A percentile compares a stretch with the other conserved stretches of the same genome.
Evolutionary conservation across 2,797 vertebrate species (phyloP).

Genomic region (Coendou prehensilis): DNA sequence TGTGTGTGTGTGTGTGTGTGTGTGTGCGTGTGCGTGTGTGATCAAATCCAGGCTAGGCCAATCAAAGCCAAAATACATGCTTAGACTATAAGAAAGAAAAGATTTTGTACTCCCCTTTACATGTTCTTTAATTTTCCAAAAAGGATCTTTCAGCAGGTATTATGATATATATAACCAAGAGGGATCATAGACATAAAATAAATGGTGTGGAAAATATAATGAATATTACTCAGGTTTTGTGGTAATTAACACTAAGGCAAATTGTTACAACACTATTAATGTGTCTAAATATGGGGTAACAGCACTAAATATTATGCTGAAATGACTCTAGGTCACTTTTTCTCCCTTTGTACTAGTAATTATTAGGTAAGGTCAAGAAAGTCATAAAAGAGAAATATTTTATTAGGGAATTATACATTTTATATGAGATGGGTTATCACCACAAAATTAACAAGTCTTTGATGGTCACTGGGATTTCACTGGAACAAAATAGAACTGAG

Average conservation of each 20-base stretch:
- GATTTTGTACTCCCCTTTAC: neutral
- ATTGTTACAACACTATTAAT: slow-evolving; percentile 57
- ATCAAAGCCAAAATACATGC: neutral
- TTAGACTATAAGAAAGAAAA: neutral
- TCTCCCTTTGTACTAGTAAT: slow-evolving; percentile 72
- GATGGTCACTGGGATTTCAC: slow-evolving; percentile 61
- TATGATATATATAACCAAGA: slow-evolving; percentile 18
- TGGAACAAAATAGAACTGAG: neutral
- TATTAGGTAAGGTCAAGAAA: slow-evolving; percentile 76
- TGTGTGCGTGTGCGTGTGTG: neutral
- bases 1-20: neutral
- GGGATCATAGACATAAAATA: slow-evolving; percentile 68
- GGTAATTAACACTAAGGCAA: slow-evolving; percentile 69
- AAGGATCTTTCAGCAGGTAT: slow-evolving; percentile 14
- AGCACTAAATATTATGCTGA: slow-evolving; percentile 49
- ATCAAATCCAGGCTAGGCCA: neutral
- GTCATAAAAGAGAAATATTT: slow-evolving; percentile 68
- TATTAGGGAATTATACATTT: slow-evolving; percentile 69
- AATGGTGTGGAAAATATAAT: slow-evolving; percentile 56
- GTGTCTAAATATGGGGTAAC: slow-evolving; percentile 44
- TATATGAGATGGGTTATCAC: slow-evolving; percentile 52
- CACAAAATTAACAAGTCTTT: slow-evolving; percentile 69
- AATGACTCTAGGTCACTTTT: slow-evolving; percentile 70
- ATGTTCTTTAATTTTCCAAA: slow-evolving; percentile 56
- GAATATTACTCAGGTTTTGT: slow-evolving; percentile 8